Conservation (phyloP, 1,140 invertebrate genomes). For the Kradibia gibbosae region DNA sequence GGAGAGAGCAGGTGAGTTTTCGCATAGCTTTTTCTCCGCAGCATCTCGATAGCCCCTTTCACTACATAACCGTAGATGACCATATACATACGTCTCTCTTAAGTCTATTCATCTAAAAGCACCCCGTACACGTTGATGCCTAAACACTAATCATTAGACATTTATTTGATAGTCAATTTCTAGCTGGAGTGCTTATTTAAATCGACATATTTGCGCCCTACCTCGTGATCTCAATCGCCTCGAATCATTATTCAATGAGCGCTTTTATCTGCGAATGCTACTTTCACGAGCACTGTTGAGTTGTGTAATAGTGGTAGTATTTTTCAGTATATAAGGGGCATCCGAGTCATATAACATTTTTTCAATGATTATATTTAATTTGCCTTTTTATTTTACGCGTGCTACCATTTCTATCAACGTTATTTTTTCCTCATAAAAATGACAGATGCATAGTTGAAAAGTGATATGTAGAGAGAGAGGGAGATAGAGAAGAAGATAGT, state of each 20-base stretch:
- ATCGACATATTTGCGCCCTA: neutral
- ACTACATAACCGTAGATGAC: constrained; percentile 8
- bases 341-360: neutral
- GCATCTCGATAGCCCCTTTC: constrained; percentile 37
- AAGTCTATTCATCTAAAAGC: neutral
- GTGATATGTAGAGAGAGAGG: neutral
- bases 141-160: neutral
- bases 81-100: constrained; percentile 1
- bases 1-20: constrained; percentile 23
- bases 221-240: neutral
- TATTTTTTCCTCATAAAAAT: too few species aligned
- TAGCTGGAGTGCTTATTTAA: neutral
- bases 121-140: neutral
- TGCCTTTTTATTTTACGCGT: too few species aligned
- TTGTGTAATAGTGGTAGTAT: neutral
- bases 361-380: too few species aligned
- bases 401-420: neutral
- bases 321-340: neutral
- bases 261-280: neutral
- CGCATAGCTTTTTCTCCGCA: neutral
- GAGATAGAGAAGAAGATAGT: neutral
- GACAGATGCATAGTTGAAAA: too few species aligned
- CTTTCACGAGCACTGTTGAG: too few species aligned
- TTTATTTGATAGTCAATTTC: neutral
- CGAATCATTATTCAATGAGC: neutral